A percentile compares a stretch with the other conserved stretches of the same genome.
Conservation (phyloP, 2,797 vertebrate genomes). For the Artibeus jamaicensis region DNA sequence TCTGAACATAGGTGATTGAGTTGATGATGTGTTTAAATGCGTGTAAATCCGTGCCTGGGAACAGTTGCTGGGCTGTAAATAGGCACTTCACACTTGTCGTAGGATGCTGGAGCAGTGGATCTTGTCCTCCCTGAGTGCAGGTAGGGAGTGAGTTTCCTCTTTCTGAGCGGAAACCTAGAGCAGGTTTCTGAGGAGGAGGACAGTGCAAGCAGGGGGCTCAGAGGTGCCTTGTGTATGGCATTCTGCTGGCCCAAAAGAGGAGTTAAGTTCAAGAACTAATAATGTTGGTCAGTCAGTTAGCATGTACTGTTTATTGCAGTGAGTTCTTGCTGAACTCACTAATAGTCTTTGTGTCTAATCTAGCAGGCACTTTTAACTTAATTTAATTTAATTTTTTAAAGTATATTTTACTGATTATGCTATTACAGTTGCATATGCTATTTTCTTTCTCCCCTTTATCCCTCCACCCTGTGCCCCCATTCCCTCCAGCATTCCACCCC, state of each 20-base stretch:
- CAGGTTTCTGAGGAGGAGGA: background rate
- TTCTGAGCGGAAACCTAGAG: background rate
- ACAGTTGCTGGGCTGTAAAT: background rate
- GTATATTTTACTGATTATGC: too few species aligned
- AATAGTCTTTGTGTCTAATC: background rate
- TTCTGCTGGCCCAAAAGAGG: background rate
- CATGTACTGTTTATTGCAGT: background rate
- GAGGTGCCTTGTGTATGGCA: fast-evolving
- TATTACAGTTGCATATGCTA: too few species aligned
- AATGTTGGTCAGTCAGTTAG: background rate
- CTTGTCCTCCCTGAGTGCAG: background rate
- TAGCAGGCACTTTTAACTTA: background rate
- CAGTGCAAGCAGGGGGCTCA: background rate
- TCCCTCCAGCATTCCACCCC: too few species aligned
- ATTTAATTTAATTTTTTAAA: too few species aligned
- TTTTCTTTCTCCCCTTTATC: too few species aligned
- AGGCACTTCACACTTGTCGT: background rate
- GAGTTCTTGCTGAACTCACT: background rate
- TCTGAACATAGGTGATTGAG: background rate
- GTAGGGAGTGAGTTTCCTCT: background rate
- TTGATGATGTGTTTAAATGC: background rate
- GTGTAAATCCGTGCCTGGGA: background rate
- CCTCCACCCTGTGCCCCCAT: too few species aligned
- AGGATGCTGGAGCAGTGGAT: background rate
- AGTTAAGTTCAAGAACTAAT: background rate